Evolutionary conservation across 64 coral and sea anemone species (phyloP).

Genomic region (Orbicella faveolata): DNA sequence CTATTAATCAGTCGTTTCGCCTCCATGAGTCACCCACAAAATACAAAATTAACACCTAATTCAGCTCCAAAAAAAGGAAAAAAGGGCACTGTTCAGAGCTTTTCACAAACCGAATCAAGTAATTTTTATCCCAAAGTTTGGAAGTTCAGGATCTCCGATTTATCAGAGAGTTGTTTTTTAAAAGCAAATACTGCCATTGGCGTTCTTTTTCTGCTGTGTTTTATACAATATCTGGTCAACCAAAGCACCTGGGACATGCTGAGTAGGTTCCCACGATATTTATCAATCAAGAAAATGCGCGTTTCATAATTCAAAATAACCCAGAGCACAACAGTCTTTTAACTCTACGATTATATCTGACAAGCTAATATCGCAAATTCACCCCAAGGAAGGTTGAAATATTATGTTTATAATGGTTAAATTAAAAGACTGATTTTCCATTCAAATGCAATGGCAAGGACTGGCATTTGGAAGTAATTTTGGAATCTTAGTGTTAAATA

Average conservation of each 20-base stretch:
- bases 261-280: not conserved
- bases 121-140: no score
- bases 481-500: constrained; percentile 1
- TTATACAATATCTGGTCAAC: not conserved
- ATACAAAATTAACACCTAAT: no score
- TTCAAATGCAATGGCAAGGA: not conserved
- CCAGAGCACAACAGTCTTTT: not conserved
- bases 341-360: not conserved
- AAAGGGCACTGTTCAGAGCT: no score
- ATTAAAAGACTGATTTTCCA: not conserved
- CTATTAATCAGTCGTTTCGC: no score
- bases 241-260: not conserved
- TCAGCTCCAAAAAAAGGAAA: no score
- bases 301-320: not conserved
- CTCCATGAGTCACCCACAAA: no score
- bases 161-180: not conserved
- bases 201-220: not conserved
- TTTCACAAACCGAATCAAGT: no score
- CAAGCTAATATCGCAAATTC: not conserved
- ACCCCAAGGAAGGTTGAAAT: not conserved
- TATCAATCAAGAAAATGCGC: not conserved
- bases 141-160: not conserved
- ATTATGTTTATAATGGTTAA: not conserved
- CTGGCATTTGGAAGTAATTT: not conserved
- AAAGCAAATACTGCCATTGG: not conserved